Percentiles rank a stretch among this genome's conserved stretches.
These are phyloP conservation scores for Squalus acanthias DNA, from an alignment of 2,797 vertebrate genomes.

Conservation along the genomic window DNA sequence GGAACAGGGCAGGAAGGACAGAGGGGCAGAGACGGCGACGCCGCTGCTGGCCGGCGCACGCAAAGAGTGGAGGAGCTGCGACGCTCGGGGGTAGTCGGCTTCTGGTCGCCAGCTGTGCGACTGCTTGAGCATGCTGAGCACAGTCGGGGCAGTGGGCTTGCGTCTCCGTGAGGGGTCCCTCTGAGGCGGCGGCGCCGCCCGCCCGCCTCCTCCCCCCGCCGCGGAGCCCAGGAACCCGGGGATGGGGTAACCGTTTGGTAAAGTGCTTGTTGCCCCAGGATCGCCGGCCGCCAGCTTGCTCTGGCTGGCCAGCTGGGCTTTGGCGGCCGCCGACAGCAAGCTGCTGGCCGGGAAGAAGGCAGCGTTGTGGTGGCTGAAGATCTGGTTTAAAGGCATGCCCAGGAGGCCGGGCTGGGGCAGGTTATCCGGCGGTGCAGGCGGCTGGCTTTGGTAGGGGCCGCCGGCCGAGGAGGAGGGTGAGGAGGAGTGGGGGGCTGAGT, in stretches of 20 bases:
- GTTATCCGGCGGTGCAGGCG: conserved; percentile 63
- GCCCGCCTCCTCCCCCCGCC: too few species aligned
- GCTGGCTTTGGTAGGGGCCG: conserved; percentile 42
- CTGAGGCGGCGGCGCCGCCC: neutral
- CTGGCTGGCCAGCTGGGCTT: conserved; percentile 78
- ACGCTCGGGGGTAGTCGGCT: too few species aligned
- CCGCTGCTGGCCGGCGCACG: too few species aligned
- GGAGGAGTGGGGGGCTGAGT: conserved; percentile 39
- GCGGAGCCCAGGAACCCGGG: neutral
- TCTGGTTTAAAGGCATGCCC: conserved; percentile 59
- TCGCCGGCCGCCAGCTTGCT: conserved; percentile 51
- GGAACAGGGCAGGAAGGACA: neutral
- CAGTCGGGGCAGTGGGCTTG: conserved; percentile 67
- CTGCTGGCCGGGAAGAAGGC: conserved; percentile 79
- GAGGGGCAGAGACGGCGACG: too few species aligned
- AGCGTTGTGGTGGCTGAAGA: conserved; percentile 67
- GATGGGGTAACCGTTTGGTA: conserved; percentile 62
- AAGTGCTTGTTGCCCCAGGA: conserved; percentile 72
- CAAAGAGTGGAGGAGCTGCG: too few species aligned
- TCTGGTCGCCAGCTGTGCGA: conserved; percentile 38
- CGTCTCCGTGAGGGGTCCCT: conserved; percentile 56
- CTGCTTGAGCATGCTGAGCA: conserved; percentile 67
- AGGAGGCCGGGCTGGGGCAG: conserved; percentile 60
- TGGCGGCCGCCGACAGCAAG: conserved; percentile 79
- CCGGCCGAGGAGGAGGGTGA: conserved; percentile 12